A percentile compares a stretch with the other conserved stretches of the same genome.
Conservation (phyloP, 2,797 vertebrate genomes). For the Kryptolebias ocellatus region DNA sequence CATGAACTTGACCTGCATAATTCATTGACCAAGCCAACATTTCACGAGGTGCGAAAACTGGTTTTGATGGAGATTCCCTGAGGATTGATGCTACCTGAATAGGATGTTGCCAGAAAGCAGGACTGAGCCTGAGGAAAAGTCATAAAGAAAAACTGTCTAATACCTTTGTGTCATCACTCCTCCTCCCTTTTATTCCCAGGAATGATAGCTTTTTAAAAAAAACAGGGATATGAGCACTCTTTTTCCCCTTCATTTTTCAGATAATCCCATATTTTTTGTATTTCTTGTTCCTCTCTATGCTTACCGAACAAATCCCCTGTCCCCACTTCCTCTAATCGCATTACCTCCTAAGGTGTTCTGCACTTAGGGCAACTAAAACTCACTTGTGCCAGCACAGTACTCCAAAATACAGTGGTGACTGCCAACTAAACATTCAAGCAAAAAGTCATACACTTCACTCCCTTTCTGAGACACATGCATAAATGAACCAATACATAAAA, state of each 20-base stretch:
- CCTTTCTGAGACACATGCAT: conserved; percentile 22
- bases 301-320: conserved; percentile 76
- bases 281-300: conserved; percentile 72
- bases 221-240: conserved; percentile 40
- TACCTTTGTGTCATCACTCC: conserved; percentile 25
- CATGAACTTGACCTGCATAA: conserved; percentile 20
- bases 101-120: conserved; percentile 27
- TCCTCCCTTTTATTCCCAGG: conserved; percentile 27
- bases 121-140: conserved; percentile 1
- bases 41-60: conserved; percentile 16
- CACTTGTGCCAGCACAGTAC: conserved; percentile 48
- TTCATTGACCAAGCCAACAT: conserved; percentile 16
- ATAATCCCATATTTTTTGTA: conserved; percentile 72
- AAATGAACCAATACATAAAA: neutral
- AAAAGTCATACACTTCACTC: conserved; percentile 23
- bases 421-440: conserved; percentile 45
- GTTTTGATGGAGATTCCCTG: conserved; percentile 29
- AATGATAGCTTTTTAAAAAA: conserved; percentile 49
- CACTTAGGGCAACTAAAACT: conserved; percentile 68
- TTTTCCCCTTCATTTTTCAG: conserved; percentile 57
- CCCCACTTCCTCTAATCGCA: conserved; percentile 73
- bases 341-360: conserved; percentile 74
- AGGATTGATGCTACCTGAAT: conserved; percentile 19
- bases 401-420: conserved; percentile 21
- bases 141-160: conserved; percentile 17